A percentile compares a stretch with the other conserved stretches of the same genome.
Conservation (phyloP, 2,888 invertebrate species). For the Drosophila pseudotalamancana region DNA sequence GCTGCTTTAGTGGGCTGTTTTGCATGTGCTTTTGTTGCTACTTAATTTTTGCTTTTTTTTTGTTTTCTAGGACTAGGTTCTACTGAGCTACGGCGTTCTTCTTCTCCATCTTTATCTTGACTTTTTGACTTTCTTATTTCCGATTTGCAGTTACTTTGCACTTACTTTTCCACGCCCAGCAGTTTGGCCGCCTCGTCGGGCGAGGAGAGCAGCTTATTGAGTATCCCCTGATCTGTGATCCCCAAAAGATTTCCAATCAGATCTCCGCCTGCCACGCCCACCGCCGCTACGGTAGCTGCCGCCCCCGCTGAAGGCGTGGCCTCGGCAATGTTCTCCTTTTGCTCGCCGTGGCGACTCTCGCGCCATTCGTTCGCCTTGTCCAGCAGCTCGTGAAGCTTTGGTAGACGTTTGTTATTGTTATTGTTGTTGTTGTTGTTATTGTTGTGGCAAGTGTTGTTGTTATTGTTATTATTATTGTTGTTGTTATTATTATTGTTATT, state of each 20-base stretch:
- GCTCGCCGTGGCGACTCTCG: conserved; percentile 76
- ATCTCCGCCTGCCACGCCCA: conserved; percentile 84
- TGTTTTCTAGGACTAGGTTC: no score
- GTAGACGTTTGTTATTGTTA: conserved; percentile 66
- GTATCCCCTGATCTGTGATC: conserved; percentile 92
- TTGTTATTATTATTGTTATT: conserved; percentile 49
- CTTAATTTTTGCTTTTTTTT: no score
- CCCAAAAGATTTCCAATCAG: conserved; percentile 95
- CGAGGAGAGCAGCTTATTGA: conserved; percentile 93
- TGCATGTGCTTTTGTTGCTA: not conserved
- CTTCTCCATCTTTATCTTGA: not conserved
- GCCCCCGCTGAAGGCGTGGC: conserved; percentile 32
- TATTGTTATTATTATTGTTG: conserved; percentile 39
- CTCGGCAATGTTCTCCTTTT: conserved; percentile 81
- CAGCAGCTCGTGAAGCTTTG: conserved; percentile 82
- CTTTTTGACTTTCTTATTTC: not conserved
- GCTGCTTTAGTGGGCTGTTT: no score
- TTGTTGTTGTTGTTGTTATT: conserved; percentile 31
- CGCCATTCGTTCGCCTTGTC: conserved; percentile 82
- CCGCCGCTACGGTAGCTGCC: conserved; percentile 66
- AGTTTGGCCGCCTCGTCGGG: conserved; percentile 95
- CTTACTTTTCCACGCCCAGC: conserved; percentile 90
- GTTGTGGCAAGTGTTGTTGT: conserved; percentile 40
- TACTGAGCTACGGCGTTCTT: no score
- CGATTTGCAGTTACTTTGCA: conserved; percentile 83